A percentile compares a stretch with the other conserved stretches of the same genome.
These are phyloP conservation scores for Caenorhabditis sp. DNA, from an alignment of 2,888 invertebrate species.

Conservation along the genomic window DNA sequence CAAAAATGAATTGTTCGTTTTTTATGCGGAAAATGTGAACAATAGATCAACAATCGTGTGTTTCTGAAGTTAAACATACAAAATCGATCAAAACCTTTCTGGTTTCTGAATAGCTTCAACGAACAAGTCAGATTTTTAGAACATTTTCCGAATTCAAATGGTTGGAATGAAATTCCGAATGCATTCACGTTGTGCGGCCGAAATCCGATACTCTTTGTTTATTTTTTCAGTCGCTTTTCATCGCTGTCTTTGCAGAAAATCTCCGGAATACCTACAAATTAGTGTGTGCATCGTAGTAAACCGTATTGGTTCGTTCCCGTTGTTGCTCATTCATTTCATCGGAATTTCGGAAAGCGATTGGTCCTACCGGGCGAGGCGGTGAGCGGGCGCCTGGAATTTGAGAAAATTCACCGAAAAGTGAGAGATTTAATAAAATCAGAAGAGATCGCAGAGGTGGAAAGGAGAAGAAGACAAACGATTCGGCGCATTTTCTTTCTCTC, in stretches of 20 bases:
- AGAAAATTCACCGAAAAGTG: neutral
- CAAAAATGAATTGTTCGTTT: conserved; percentile 1
- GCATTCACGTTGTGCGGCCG: no score
- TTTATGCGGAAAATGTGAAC: neutral
- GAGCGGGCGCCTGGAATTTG: neutral
- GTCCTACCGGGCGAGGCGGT: no score
- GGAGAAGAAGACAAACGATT: neutral
- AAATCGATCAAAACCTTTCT: no score
- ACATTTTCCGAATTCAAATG: no score
- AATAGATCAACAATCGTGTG: no score
- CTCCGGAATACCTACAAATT: conserved; percentile 44
- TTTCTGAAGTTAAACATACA: no score
- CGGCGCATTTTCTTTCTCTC: neutral
- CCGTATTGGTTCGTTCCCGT: conserved; percentile 45
- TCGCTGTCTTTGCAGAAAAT: no score
- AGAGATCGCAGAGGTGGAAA: neutral
- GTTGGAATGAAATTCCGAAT: no score
- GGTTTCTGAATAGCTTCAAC: no score
- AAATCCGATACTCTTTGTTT: no score
- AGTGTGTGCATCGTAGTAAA: conserved; percentile 55
- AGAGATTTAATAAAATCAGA: neutral
- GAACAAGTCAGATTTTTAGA: no score
- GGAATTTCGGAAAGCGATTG: neutral
- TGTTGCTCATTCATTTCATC: conserved; percentile 40
- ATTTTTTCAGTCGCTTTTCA: no score